phyloP scores from a whole-genome alignment of 2,797 vertebrate genomes.

The Dendrocincla fuliginosa region DNA sequence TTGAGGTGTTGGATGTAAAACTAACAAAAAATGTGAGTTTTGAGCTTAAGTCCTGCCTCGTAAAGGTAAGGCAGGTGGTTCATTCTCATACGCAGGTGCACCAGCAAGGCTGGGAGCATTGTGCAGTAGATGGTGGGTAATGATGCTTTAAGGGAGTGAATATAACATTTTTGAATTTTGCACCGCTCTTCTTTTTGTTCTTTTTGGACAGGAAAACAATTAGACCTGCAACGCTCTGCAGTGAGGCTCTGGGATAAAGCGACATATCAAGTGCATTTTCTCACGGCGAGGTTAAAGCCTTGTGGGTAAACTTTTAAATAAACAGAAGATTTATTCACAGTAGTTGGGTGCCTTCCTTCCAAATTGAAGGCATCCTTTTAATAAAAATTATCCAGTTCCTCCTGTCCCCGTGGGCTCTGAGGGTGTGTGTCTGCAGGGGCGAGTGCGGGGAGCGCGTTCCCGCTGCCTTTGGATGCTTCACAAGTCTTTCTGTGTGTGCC shows the following conservation, averaged over 20 bases:
- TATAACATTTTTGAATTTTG: constrained; percentile 26
- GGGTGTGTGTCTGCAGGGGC: background rate
- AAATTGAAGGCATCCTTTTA: constrained; percentile 60
- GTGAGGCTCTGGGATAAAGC: constrained; percentile 18
- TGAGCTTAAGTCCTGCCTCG: background rate
- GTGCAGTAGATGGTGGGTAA: constrained; percentile 7
- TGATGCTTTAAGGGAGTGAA: constrained; percentile 37
- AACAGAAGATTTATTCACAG: constrained; percentile 67
- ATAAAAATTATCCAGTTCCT: constrained; percentile 53
- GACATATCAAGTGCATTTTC: background rate
- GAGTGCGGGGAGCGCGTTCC: constrained; percentile 24
- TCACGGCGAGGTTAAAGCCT: background rate
- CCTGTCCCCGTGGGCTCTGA: background rate
- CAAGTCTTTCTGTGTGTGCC: constrained; percentile 72
- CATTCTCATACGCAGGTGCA: background rate
- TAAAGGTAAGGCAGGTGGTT: background rate
- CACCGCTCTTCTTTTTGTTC: constrained; percentile 12
- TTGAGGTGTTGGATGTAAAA: background rate
- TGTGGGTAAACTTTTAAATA: constrained; percentile 47
- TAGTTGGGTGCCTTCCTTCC: constrained; percentile 35
- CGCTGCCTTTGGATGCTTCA: constrained; percentile 69
- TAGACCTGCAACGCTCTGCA: background rate
- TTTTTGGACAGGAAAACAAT: constrained; percentile 4
- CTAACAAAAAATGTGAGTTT: background rate
- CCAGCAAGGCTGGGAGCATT: background rate